Evolutionary conservation across 2,113 vertebrate species (phyloP).

Genomic region (Alethe diademata): DNA sequence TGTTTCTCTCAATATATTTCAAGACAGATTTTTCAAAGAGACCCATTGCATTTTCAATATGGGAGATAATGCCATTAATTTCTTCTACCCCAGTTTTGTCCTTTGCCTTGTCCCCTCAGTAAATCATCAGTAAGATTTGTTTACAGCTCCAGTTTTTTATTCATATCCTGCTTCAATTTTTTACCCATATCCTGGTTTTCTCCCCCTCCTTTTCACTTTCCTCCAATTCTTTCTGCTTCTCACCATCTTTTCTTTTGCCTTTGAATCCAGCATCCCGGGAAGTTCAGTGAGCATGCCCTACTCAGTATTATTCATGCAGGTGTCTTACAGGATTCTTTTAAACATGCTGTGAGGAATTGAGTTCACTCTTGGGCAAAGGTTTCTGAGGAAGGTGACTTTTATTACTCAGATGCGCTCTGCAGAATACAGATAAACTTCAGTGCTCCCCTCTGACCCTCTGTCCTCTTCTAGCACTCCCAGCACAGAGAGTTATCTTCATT

Average conservation of each 20-base stretch:
- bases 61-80: neutral
- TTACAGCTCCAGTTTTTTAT: neutral
- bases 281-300: neutral
- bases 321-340: constrained; percentile 36
- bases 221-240: neutral
- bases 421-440: constrained; percentile 61
- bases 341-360: constrained; percentile 10
- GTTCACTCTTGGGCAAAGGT: constrained; percentile 64
- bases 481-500: constrained; percentile 18
- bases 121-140: neutral
- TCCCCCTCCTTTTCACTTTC: neutral
- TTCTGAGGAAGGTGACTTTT: constrained; percentile 60
- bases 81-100: neutral
- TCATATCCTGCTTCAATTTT: neutral
- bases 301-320: constrained; percentile 41
- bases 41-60: neutral
- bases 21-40: neutral
- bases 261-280: neutral
- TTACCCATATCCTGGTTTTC: neutral
- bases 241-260: neutral
- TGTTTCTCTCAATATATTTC: neutral
- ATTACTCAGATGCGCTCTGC: constrained; percentile 23
- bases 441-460: neutral
- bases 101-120: neutral
- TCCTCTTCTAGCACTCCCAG: neutral